Percentiles rank a stretch among this genome's conserved stretches.
Conservation (phyloP, 2,888 invertebrate species). For the Pantelozetes paolii region DNA sequence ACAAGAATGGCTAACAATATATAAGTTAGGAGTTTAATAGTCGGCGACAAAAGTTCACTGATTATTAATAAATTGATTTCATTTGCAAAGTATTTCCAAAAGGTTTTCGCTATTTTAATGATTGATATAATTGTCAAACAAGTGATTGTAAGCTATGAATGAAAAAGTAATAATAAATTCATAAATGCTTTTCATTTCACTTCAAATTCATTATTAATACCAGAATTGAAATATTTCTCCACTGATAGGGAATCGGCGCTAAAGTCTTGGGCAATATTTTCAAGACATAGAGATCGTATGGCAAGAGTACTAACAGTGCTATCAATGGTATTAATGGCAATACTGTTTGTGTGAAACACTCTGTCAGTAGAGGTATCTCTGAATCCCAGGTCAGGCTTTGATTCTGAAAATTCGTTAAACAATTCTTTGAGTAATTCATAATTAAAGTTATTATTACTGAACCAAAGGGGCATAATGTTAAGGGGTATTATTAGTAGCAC, state of each 20-base stretch:
- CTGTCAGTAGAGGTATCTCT: neutral
- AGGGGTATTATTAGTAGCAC: no score
- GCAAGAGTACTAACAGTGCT: neutral
- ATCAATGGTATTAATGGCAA: conserved; percentile 9
- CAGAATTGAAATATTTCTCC: conserved; percentile 5
- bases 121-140: conserved; percentile 6
- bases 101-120: neutral
- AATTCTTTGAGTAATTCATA: neutral
- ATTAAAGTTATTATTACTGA: neutral
- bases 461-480: no score
- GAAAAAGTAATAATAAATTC: neutral
- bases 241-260: conserved; percentile 29
- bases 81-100: neutral
- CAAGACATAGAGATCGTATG: conserved; percentile 1
- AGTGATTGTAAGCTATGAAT: neutral
- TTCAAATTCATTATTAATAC: neutral
- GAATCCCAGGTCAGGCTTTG: neutral
- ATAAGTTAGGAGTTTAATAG: neutral
- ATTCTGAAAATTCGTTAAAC: neutral
- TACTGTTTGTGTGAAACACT: neutral
- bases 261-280: neutral
- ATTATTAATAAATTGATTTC: conserved; percentile 10
- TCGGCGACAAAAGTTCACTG: neutral
- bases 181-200: no score
- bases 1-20: neutral